phyloP scores from a whole-genome alignment of 2,888 invertebrate genomes.

The Drosophila kokeensis region DNA sequence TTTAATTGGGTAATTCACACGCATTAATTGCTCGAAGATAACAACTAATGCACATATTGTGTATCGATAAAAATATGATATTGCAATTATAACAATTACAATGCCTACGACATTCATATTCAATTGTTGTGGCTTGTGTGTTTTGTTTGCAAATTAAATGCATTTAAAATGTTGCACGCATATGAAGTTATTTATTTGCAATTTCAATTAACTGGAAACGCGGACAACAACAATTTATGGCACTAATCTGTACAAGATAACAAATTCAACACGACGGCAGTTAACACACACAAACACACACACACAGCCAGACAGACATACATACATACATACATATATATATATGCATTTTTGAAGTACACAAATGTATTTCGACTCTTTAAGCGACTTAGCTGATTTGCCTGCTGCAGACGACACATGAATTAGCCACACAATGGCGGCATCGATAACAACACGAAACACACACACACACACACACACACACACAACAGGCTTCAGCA shows the following conservation, averaged over 20 bases:
- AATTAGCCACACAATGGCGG: conserved; percentile 75
- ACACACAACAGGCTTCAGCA: not conserved
- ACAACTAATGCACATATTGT: conserved; percentile 2
- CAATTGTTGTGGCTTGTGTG: conserved; percentile 62
- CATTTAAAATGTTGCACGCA: not conserved
- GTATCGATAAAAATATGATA: not conserved
- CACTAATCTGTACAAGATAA: conserved; percentile 38
- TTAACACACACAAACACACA: not conserved
- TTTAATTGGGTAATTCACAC: conserved; percentile 48
- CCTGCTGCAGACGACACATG: conserved; percentile 77
- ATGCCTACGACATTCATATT: conserved; percentile 41
- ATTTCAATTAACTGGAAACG: conserved; percentile 14
- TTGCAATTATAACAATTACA: not conserved
- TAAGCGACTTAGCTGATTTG: conserved; percentile 71
- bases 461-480: not conserved
- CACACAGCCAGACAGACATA: not conserved
- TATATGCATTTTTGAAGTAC: conserved; percentile 42
- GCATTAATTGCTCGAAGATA: conserved; percentile 33
- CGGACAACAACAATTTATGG: conserved; percentile 29
- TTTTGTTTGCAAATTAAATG: conserved; percentile 18
- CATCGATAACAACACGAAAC: conserved; percentile 44
- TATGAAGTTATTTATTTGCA: conserved; percentile 40
- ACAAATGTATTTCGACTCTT: conserved; percentile 64
- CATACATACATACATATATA: not conserved
- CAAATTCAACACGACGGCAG: conserved; percentile 19